A percentile compares a stretch with the other conserved stretches of the same genome.
Evolutionary conservation across 2,888 invertebrate species (phyloP).

Genomic region (Leucophora obtusa): DNA sequence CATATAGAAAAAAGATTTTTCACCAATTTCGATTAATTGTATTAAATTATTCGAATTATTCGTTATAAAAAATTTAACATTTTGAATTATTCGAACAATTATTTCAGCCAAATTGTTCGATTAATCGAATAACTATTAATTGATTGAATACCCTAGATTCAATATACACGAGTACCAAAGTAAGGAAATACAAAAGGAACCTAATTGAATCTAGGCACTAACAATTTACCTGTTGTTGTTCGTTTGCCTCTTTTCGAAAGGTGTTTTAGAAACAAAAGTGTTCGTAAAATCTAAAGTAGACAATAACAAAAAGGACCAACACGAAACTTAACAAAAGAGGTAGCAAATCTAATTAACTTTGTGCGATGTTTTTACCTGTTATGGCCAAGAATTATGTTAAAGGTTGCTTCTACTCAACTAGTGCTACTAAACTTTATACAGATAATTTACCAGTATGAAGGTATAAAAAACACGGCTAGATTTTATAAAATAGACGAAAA

Average conservation of each 20-base stretch:
- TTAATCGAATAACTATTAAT: no score
- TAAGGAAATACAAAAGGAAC: not conserved
- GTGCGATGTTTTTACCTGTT: conserved; percentile 19
- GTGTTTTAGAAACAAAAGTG: conserved; percentile 29
- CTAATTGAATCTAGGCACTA: conserved; percentile 40
- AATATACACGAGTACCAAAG: conserved; percentile 1
- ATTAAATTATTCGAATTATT: no score
- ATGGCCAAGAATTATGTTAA: conserved; percentile 33
- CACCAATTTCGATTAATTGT: no score
- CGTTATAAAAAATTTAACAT: no score
- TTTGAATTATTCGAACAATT: no score
- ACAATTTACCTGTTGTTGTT: conserved; percentile 18
- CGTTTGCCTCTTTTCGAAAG: not conserved
- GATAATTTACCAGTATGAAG: no score
- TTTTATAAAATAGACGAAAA: conserved; percentile 5
- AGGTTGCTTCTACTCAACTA: not conserved
- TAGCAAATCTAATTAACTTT: conserved; percentile 48
- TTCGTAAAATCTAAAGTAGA: conserved; percentile 20
- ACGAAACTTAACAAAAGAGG: conserved; percentile 37
- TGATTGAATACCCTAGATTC: no score
- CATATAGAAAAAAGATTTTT: no score
- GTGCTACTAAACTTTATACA: no score
- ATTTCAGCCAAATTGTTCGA: no score
- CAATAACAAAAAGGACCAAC: not conserved
- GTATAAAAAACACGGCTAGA: not conserved